These are phyloP conservation scores for Vireo griseus DNA, from an alignment of 2,797 vertebrate genomes.

Conservation along the genomic window DNA sequence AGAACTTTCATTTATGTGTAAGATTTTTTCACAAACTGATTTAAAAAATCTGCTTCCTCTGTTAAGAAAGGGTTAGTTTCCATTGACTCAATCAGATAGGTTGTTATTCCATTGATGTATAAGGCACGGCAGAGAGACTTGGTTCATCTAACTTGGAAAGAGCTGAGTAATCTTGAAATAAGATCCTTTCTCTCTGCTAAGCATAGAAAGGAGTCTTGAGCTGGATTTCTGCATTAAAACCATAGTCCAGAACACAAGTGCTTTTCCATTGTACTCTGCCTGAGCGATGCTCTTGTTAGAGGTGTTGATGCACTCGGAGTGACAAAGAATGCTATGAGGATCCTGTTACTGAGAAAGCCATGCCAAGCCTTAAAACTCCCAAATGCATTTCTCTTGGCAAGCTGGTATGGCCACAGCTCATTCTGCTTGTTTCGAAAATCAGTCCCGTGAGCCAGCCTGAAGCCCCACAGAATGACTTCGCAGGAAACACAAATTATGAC, in stretches of 20 bases:
- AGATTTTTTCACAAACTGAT: background rate
- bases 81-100: background rate
- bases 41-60: background rate
- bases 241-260: background rate
- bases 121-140: background rate
- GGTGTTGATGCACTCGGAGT: background rate
- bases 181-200: background rate
- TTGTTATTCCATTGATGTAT: background rate
- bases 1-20: rapidly evolving
- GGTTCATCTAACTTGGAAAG: background rate
- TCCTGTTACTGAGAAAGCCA: background rate
- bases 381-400: background rate
- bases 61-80: background rate
- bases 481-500: background rate
- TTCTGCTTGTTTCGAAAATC: background rate
- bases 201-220: background rate
- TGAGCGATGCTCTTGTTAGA: background rate
- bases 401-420: background rate
- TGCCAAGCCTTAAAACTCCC: background rate
- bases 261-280: background rate
- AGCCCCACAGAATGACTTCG: background rate
- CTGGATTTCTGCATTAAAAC: background rate
- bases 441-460: background rate
- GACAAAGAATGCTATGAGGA: background rate
- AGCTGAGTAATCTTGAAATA: background rate